phyloP scores from a whole-genome alignment of 2,888 invertebrate species.

The Nycteola revayana region DNA sequence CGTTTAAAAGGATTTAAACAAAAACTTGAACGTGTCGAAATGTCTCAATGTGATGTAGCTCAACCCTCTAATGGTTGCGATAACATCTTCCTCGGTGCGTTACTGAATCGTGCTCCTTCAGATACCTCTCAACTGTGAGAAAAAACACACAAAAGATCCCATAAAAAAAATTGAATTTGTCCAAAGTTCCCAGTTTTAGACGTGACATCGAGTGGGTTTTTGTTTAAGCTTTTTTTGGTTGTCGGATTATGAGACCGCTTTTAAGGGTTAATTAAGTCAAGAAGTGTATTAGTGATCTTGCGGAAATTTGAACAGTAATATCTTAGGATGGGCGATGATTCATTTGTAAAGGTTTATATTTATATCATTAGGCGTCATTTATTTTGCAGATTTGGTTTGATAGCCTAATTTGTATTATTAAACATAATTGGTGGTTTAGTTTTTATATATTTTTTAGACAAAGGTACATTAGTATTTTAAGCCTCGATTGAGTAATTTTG shows the following conservation, averaged over 20 bases:
- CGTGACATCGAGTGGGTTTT: conserved; percentile 74
- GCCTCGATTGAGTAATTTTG: too few species aligned
- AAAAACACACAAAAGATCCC: conserved; percentile 73
- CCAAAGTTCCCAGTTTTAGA: conserved; percentile 63
- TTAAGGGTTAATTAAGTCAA: conserved; percentile 76
- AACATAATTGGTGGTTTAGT: too few species aligned
- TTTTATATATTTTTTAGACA: too few species aligned
- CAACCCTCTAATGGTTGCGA: conserved; percentile 71
- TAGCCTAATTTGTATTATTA: too few species aligned
- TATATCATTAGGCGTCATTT: conserved; percentile 17
- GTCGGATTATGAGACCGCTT: conserved; percentile 63
- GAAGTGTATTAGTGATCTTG: conserved; percentile 63
- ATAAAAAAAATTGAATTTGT: conserved; percentile 75
- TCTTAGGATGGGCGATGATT: conserved; percentile 36
- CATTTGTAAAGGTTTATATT: conserved; percentile 28
- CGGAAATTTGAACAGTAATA: conserved; percentile 46
- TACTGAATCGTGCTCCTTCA: conserved; percentile 76
- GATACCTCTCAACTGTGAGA: conserved; percentile 75
- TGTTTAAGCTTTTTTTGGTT: conserved; percentile 59
- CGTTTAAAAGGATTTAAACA: conserved; percentile 48
- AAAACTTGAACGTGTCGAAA: conserved; percentile 71
- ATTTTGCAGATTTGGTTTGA: conserved; percentile 10
- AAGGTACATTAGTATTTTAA: too few species aligned
- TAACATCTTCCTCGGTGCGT: conserved; percentile 74
- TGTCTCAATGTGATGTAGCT: conserved; percentile 63